These are phyloP conservation scores for Aphidius ervi DNA, from an alignment of 1,140 invertebrate species.

Conservation along the genomic window DNA sequence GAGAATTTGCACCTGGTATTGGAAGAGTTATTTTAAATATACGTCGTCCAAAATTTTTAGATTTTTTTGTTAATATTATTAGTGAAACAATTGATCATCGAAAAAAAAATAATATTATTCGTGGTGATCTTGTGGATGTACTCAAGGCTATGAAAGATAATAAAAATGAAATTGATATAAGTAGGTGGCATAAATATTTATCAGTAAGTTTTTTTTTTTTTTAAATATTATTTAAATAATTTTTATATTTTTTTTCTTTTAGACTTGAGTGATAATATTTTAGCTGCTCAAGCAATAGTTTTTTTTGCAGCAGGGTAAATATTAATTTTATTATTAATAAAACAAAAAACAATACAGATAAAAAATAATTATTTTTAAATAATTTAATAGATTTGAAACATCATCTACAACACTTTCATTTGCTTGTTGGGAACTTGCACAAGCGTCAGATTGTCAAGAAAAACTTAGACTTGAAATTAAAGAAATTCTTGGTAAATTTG, in stretches of 20 bases:
- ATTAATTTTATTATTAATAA: too few relatives aligned
- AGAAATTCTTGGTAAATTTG: slow-evolving; percentile 25
- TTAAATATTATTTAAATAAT: too few relatives aligned
- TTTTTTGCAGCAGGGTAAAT: slow-evolving; percentile 31
- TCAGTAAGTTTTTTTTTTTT: not conserved
- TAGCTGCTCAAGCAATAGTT: slow-evolving; percentile 30
- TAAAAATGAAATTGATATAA: not conserved
- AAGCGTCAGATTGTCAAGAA: slow-evolving; percentile 25
- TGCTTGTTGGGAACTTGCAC: slow-evolving; percentile 29
- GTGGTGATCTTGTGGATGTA: slow-evolving; percentile 55
- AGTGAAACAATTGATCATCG: slow-evolving; percentile 44
- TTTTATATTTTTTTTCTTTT: not conserved
- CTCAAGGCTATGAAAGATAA: slow-evolving; percentile 38
- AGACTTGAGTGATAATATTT: slow-evolving; percentile 28
- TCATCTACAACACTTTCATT: slow-evolving; percentile 27
- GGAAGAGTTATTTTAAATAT: not conserved
- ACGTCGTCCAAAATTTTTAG: not conserved
- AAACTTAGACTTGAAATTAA: slow-evolving; percentile 47
- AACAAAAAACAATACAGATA: too few relatives aligned
- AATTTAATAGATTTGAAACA: slow-evolving; percentile 23
- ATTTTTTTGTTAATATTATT: slow-evolving; percentile 1
- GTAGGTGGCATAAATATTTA: not conserved
- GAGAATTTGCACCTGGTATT: not conserved
- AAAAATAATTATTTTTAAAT: too few relatives aligned
- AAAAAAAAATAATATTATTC: slow-evolving; percentile 39